Percentiles rank a stretch among this genome's conserved stretches.
Conservation (phyloP, 92 coral and sea anemone species). For the Parazoanthus darwini region DNA sequence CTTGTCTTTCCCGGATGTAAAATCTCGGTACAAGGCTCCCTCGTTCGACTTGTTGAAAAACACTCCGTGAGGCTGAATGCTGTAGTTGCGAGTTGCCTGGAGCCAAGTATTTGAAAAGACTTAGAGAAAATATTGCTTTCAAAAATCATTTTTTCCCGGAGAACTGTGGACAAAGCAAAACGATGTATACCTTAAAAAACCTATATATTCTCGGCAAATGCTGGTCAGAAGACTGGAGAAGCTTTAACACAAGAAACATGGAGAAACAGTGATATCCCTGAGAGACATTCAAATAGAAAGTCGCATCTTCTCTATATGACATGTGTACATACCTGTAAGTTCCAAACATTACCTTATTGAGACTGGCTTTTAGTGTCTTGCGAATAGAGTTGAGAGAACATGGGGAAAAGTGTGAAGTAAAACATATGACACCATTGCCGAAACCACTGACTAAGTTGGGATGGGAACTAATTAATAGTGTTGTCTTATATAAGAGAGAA, state of each 20-base stretch:
- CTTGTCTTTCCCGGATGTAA: conserved; percentile 58
- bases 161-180: too few species aligned
- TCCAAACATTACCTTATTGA: not conserved
- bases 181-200: too few species aligned
- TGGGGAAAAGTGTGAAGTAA: not conserved
- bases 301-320: too few species aligned
- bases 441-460: not conserved
- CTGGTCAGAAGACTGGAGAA: too few species aligned
- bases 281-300: too few species aligned
- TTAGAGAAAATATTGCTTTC: too few species aligned
- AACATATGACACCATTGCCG: not conserved
- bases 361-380: not conserved
- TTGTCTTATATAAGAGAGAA: not conserved
- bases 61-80: conserved; percentile 77
- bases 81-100: conserved; percentile 75
- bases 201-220: too few species aligned
- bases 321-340: too few species aligned
- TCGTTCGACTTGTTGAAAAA: conserved; percentile 76
- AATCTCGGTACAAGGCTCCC: conserved; percentile 65
- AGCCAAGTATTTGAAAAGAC: not conserved
- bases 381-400: not conserved
- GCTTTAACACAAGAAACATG: too few species aligned
- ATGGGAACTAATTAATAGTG: not conserved
- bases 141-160: too few species aligned
- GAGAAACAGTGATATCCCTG: too few species aligned